A percentile compares a stretch with the other conserved stretches of the same genome.
These are phyloP conservation scores for Lutjanus argentimaculatus DNA, from an alignment of 2,797 vertebrate genomes.

Conservation along the genomic window DNA sequence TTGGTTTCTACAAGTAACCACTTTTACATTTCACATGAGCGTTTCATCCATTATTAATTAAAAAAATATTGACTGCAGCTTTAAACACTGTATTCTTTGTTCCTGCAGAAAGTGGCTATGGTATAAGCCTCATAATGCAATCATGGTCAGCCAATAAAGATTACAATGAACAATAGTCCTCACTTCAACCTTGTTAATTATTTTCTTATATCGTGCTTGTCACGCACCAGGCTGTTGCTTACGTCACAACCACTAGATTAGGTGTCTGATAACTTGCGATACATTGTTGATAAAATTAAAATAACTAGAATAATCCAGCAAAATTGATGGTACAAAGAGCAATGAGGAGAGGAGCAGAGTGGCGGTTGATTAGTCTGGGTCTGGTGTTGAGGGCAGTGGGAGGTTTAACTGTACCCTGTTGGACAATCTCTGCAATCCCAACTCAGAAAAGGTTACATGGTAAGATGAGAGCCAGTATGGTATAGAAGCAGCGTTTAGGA, in stretches of 20 bases:
- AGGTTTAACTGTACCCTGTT: slow-evolving; percentile 73
- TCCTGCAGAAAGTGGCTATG: too few relatives aligned
- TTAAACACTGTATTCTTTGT: too few relatives aligned
- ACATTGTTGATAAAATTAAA: background rate
- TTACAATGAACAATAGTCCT: too few relatives aligned
- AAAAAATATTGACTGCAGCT: too few relatives aligned
- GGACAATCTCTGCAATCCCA: slow-evolving; percentile 47
- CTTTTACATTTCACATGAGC: too few relatives aligned
- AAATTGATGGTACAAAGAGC: background rate
- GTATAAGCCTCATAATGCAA: too few relatives aligned
- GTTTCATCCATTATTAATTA: too few relatives aligned
- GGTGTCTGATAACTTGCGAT: background rate
- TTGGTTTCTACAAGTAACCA: too few relatives aligned
- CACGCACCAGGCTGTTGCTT: too few relatives aligned
- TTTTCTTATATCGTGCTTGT: too few relatives aligned
- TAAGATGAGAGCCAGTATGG: slow-evolving; percentile 51
- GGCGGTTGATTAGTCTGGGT: slow-evolving; percentile 2
- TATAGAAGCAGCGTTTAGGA: slow-evolving; percentile 40
- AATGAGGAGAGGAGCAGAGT: background rate
- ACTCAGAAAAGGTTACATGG: slow-evolving; percentile 50
- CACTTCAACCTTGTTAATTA: too few relatives aligned
- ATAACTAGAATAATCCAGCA: background rate
- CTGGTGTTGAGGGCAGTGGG: slow-evolving; percentile 23
- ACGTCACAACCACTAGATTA: background rate
- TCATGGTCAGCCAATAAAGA: too few relatives aligned